phyloP scores from a whole-genome alignment of 2,888 invertebrate genomes.

The Cacoxenus indagator region DNA sequence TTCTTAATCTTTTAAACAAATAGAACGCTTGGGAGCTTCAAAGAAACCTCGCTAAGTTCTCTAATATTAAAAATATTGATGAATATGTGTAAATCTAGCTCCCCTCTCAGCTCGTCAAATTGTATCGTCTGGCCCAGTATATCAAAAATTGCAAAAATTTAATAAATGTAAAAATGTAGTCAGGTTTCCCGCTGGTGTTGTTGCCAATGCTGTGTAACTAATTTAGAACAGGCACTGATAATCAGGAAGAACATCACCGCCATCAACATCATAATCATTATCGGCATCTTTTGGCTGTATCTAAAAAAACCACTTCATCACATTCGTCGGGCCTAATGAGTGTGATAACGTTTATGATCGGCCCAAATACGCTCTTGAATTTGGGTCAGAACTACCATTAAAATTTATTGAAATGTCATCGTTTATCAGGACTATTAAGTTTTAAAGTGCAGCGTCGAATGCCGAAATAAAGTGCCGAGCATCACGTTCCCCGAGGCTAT shows the following conservation, averaged over 20 bases:
- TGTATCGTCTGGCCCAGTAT: too few relatives aligned
- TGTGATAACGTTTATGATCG: slow-evolving; percentile 15
- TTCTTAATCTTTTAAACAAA: too few relatives aligned
- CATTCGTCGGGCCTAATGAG: neutral
- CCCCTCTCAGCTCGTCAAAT: too few relatives aligned
- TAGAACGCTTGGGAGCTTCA: too few relatives aligned
- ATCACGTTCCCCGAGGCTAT: slow-evolving; percentile 4
- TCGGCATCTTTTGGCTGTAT: neutral
- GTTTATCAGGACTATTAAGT: slow-evolving; percentile 3
- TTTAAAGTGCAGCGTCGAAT: slow-evolving; percentile 4
- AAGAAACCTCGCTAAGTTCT: too few relatives aligned
- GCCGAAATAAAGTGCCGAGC: slow-evolving; percentile 7
- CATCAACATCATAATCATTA: neutral
- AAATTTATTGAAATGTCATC: slow-evolving; percentile 17
- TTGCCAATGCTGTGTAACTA: neutral
- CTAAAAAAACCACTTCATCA: neutral
- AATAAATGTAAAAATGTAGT: neutral
- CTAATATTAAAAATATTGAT: too few relatives aligned
- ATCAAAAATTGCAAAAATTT: neutral
- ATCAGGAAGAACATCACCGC: neutral
- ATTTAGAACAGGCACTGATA: neutral
- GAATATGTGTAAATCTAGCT: too few relatives aligned
- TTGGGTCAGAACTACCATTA: slow-evolving; percentile 14
- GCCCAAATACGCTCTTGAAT: neutral
- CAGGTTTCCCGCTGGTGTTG: neutral